These are phyloP conservation scores for Nowickia ferox DNA, from an alignment of 2,888 invertebrate species.

Conservation along the genomic window DNA sequence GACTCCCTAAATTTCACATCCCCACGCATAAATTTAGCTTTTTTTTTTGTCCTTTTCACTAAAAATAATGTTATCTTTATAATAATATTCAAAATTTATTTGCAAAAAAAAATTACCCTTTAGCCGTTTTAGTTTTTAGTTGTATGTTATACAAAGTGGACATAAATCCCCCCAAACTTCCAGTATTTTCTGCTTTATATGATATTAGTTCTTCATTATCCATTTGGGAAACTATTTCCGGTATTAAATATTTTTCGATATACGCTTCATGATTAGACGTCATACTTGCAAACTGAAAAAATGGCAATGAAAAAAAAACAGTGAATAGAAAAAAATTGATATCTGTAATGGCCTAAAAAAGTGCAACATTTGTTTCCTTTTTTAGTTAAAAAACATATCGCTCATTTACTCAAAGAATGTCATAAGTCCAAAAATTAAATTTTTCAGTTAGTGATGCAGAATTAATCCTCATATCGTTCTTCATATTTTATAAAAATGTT, in stretches of 20 bases:
- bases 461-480: no score
- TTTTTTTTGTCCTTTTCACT: no score
- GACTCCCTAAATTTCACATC: conserved; percentile 77
- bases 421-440: no score
- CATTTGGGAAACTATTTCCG: conserved; percentile 77
- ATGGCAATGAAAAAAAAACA: background rate
- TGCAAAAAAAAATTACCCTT: conserved; percentile 67
- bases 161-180: conserved; percentile 81
- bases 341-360: no score
- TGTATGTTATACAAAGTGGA: conserved; percentile 79
- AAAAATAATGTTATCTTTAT: background rate
- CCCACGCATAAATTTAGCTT: conserved; percentile 82
- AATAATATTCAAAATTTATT: background rate
- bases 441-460: no score
- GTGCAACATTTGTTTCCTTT: no score
- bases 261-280: conserved; percentile 75
- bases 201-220: conserved; percentile 73
- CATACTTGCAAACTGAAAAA: conserved; percentile 27
- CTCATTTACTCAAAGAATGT: no score
- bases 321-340: background rate
- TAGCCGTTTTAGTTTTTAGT: conserved; percentile 73
- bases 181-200: conserved; percentile 75
- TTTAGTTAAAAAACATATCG: no score
- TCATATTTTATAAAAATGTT: no score
- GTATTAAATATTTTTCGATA: conserved; percentile 77